These are phyloP conservation scores for Gavia stellata DNA, from an alignment of 2,113 vertebrate genomes.

Conservation along the genomic window DNA sequence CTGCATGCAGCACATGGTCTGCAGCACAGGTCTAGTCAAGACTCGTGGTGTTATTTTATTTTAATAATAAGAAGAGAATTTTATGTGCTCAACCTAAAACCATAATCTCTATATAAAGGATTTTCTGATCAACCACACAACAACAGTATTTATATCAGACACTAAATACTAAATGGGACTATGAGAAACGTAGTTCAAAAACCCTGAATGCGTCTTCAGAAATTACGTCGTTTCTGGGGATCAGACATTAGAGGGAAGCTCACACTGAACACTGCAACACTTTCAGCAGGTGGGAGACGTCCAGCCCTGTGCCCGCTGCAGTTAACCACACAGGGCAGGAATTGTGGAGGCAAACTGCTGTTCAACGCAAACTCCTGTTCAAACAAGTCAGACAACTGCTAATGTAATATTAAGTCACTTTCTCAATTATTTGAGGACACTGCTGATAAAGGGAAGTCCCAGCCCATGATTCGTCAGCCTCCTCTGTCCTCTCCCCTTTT, in stretches of 20 bases:
- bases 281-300: background rate
- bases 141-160: background rate
- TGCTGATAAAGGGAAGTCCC: background rate
- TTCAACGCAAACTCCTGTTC: background rate
- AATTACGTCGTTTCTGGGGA: background rate
- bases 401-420: background rate
- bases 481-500: background rate
- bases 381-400: background rate
- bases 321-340: background rate
- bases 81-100: background rate
- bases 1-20: rapidly evolving
- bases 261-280: rapidly evolving
- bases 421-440: background rate
- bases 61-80: background rate
- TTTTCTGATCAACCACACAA: background rate
- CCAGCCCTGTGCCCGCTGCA: rapidly evolving
- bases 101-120: background rate
- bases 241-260: background rate
- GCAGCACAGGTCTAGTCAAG: background rate
- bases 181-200: background rate
- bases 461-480: background rate
- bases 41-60: background rate
- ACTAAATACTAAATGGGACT: background rate
- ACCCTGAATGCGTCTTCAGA: background rate
- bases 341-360: too few relatives aligned